Conservation (phyloP, 2,113 vertebrate species). For the Microtus oregoni region DNA sequence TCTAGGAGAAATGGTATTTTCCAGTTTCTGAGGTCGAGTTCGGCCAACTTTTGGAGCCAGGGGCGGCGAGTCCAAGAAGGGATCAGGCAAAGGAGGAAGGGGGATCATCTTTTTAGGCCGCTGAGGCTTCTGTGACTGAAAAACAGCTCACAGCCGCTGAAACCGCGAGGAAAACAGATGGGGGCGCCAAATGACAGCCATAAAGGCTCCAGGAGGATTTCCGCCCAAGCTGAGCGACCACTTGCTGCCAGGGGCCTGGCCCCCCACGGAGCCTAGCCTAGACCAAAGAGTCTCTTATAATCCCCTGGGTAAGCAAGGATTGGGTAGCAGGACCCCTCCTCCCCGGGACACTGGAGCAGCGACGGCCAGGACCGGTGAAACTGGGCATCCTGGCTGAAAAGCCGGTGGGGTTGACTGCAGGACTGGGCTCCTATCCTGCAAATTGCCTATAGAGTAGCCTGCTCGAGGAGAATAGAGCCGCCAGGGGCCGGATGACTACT, state of each 20-base stretch:
- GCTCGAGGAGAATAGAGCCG: neutral
- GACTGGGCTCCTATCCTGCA: neutral
- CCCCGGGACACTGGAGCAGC: neutral
- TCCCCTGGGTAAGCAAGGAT: neutral
- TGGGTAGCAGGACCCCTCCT: neutral
- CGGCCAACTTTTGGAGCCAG: constrained; percentile 30
- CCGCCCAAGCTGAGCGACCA: constrained; percentile 70
- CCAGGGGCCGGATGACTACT: neutral
- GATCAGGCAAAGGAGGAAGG: neutral
- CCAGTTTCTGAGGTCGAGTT: constrained; percentile 23
- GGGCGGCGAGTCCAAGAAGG: neutral
- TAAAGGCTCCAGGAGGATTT: constrained; percentile 83
- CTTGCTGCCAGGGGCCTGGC: neutral
- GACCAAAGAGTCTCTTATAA: constrained; percentile 28
- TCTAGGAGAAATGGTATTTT: constrained; percentile 21
- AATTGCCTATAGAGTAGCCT: neutral
- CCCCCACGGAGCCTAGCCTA: neutral
- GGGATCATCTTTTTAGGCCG: neutral
- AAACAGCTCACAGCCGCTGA: constrained; percentile 47
- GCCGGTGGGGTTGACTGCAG: neutral
- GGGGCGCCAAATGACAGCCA: constrained; percentile 96
- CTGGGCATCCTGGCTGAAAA: neutral
- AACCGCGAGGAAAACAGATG: constrained; percentile 88
- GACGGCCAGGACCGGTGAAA: neutral
- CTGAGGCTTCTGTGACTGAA: constrained; percentile 22